Base-by-base conservation (phyloP, 2,113 vertebrate species). In the Hydropotes inermis region DNA sequence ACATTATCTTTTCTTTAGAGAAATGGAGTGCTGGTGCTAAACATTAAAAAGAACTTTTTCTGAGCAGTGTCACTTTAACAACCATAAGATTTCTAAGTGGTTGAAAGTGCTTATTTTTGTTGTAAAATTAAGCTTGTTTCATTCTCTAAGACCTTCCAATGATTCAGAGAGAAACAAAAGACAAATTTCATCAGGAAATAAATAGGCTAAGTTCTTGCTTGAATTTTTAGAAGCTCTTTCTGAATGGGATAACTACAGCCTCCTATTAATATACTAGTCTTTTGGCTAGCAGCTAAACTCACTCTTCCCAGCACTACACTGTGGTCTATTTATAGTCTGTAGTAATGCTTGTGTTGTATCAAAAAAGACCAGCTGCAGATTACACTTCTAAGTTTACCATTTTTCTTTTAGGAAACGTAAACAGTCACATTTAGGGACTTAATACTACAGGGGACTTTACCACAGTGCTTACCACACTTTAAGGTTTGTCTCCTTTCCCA, bases 121-220 rank as follows among this genome's bases (percentile, higher is more conserved):
- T 47, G 23, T 52, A 93, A 87, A 61, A 96, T 55, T 67, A 96
- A 90, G 50, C 70, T 87, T 87, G 25, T 89, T 97, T 95, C 12
- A 82, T 91, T 85, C 43, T 60, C 27, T 55, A 55, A 93, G 76
- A 96, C 45, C 39, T 89, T 86, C 43, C 43, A 79, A 86, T 84
- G 55, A 86, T 50, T 91, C 43, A 91, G 94, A 17, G 45, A 79
- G 52, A 95, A 95, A 88, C 82, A 93, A 70, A 93, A 52, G 52
- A 55, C 36, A 67, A 61, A 91, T 74, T 82, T 96, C 61, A 50
- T 83, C 19, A 78, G 87, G n/a, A 92, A 94, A 89, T 78, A 94
- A 94, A 76, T 1, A 87, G 91, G 47, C 47, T 50, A 90, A 95
- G 70, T 58, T 83, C 60, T 4, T 61, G 70, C 11, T 19, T 91